Conservation (phyloP, 2,113 vertebrate genomes). For the Nannobrachium achirus region DNA sequence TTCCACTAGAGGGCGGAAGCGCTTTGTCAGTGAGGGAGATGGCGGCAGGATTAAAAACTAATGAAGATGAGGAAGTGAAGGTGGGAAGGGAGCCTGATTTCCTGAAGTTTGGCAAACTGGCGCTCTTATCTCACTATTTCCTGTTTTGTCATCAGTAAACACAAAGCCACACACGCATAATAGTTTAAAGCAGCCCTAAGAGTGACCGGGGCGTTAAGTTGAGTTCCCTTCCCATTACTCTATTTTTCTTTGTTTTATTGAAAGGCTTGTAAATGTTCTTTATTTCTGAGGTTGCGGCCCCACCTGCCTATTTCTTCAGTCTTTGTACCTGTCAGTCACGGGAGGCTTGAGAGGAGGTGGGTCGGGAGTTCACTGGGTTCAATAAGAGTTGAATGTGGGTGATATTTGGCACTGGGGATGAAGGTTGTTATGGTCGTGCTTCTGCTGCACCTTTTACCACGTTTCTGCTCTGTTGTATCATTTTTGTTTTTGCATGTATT, state of each 20-base stretch:
- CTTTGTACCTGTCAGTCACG: slow-evolving; percentile 50
- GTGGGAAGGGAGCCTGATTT: slow-evolving; percentile 12
- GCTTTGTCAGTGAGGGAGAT: slow-evolving; percentile 89
- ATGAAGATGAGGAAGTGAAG: slow-evolving; percentile 24
- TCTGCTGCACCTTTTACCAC: slow-evolving; percentile 8
- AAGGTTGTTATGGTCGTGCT: slow-evolving; percentile 29
- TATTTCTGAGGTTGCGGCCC: slow-evolving; percentile 46
- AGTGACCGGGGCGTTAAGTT: slow-evolving; percentile 31
- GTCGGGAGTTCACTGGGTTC: slow-evolving; percentile 7
- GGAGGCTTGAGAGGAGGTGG: slow-evolving; percentile 30
- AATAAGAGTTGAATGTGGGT: slow-evolving; percentile 21
- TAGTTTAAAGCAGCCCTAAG: slow-evolving; percentile 49
- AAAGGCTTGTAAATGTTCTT: slow-evolving; percentile 49
- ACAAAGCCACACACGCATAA: slow-evolving; percentile 49
- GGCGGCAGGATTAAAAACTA: slow-evolving; percentile 83
- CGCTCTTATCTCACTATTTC: slow-evolving; percentile 37
- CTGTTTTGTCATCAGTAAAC: slow-evolving; percentile 49
- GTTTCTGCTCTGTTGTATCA: slow-evolving; percentile 6
- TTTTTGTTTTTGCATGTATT: slow-evolving; percentile 24
- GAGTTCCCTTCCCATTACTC: slow-evolving; percentile 44
- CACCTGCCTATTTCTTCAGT: slow-evolving; percentile 34
- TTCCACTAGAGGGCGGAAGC: slow-evolving; percentile 84
- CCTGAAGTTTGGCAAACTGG: slow-evolving; percentile 31
- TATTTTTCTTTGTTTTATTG: slow-evolving; percentile 38
- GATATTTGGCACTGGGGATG: slow-evolving; percentile 17